Conservation (phyloP, 2,113 vertebrate species). For the Brienomyrus longianalis region DNA sequence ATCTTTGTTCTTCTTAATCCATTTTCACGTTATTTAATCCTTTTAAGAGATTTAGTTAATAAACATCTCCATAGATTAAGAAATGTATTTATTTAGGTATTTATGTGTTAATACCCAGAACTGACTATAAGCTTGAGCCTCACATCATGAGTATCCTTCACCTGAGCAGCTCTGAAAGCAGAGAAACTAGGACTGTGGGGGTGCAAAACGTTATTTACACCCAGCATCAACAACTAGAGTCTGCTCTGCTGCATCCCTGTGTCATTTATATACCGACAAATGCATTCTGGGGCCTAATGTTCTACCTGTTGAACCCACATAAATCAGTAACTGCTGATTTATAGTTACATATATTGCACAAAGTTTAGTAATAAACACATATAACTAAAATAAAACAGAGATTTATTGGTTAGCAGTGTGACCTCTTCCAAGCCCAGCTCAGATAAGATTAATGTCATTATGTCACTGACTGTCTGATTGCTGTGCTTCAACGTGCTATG, state of each 20-base stretch:
- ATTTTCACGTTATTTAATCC: not conserved
- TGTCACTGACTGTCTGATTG: not conserved
- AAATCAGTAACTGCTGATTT: conserved; percentile 1
- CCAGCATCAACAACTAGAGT: not conserved
- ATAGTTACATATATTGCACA: not conserved
- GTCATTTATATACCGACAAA: not conserved
- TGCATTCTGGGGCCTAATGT: not conserved
- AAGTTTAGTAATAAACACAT: conserved; percentile 1
- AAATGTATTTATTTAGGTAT: not conserved
- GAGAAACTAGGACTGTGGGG: not conserved
- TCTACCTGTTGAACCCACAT: not conserved
- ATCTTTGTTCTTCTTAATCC: not conserved
- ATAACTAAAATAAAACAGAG: not conserved
- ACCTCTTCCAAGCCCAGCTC: not conserved
- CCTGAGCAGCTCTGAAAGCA: not conserved
- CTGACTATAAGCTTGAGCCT: not conserved
- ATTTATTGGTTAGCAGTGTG: not conserved
- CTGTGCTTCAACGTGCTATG: not conserved
- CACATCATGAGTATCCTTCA: too few relatives aligned
- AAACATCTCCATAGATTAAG: not conserved
- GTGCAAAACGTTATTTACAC: not conserved
- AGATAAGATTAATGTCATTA: not conserved
- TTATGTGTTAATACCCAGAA: not conserved
- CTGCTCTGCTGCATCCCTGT: not conserved
- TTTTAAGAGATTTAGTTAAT: not conserved